A percentile compares a stretch with the other conserved stretches of the same genome.
Conservation (phyloP, 2,797 vertebrate genomes). For the Spizella passerina region DNA sequence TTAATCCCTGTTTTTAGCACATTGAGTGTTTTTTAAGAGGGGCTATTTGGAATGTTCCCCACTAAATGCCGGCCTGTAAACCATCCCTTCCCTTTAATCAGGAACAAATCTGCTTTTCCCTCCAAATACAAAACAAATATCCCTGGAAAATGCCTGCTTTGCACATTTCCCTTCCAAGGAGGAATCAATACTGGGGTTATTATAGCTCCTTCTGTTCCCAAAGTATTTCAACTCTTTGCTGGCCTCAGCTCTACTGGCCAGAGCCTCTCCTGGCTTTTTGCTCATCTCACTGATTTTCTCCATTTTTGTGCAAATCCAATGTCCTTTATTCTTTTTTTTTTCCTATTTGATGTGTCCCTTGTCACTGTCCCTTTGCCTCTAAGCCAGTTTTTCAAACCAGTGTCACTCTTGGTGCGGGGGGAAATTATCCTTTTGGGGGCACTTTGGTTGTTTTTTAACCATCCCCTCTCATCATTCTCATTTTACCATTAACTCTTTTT, state of each 20-base stretch:
- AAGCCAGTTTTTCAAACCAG: constrained; percentile 1
- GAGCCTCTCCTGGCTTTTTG: constrained; percentile 32
- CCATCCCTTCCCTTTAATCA: constrained; percentile 30
- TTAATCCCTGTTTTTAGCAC: neutral
- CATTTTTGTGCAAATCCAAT: constrained; percentile 37
- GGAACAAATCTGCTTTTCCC: constrained; percentile 45
- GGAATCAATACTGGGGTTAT: constrained; percentile 60
- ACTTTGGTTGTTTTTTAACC: neutral
- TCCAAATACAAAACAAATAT: constrained; percentile 61
- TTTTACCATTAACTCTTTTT: neutral
- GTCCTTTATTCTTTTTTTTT: neutral
- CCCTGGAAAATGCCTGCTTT: constrained; percentile 51
- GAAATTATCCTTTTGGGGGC: neutral
- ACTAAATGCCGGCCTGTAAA: neutral
- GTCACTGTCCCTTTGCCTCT: neutral
- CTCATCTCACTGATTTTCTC: constrained; percentile 55
- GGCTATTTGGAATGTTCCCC: neutral
- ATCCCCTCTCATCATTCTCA: neutral
- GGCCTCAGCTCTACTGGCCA: constrained; percentile 51
- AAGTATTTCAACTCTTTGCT: constrained; percentile 65
- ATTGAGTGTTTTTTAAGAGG: neutral
- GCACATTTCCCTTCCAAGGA: constrained; percentile 69
- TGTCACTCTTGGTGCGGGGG: neutral
- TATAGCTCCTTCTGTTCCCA: constrained; percentile 63
- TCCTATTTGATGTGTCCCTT: neutral